Conservation (phyloP, 2,113 vertebrate species). For the Colossoma macropomum region DNA sequence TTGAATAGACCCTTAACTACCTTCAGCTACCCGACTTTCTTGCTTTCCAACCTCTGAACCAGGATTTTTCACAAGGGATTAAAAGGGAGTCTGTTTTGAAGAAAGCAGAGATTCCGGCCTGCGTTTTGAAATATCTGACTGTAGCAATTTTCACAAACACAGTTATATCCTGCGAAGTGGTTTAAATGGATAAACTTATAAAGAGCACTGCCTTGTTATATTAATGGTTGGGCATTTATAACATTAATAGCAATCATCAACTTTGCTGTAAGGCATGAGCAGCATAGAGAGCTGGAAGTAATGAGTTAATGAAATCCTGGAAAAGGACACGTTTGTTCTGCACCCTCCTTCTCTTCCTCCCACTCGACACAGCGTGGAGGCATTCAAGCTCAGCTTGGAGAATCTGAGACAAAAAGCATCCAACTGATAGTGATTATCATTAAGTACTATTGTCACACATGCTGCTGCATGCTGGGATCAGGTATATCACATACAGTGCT, state of each 20-base stretch:
- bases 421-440: slow-evolving; percentile 24
- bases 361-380: neutral
- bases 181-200: neutral
- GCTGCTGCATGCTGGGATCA: neutral
- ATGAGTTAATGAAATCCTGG: slow-evolving; percentile 1
- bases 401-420: slow-evolving; percentile 31
- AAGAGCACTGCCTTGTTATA: neutral
- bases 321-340: slow-evolving; percentile 7
- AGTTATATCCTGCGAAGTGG: neutral
- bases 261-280: neutral
- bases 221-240: neutral
- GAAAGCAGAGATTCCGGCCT: neutral
- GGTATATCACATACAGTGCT: neutral
- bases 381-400: neutral
- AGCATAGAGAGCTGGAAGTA: neutral
- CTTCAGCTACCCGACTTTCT: neutral
- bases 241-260: neutral
- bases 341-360: neutral
- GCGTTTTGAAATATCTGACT: neutral
- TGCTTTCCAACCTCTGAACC: neutral
- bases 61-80: neutral
- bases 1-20: neutral
- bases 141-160: slow-evolving; percentile 10
- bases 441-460: slow-evolving; percentile 23
- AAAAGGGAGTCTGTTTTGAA: neutral